A percentile compares a stretch with the other conserved stretches of the same genome.
These are phyloP conservation scores for Valencia hispanica DNA, from an alignment of 2,797 vertebrate species.

Conservation along the genomic window DNA sequence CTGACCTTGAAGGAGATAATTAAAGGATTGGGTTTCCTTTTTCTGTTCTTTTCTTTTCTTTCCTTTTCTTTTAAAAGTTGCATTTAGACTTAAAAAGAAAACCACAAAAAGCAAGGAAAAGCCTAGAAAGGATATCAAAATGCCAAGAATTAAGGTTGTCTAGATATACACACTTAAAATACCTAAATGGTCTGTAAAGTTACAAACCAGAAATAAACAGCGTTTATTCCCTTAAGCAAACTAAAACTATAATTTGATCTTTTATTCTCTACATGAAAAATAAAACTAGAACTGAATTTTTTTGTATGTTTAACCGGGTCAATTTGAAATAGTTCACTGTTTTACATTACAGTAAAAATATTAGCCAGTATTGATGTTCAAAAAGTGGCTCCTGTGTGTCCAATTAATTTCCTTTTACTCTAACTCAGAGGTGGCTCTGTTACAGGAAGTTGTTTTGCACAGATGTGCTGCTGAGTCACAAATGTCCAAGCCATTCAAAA, in stretches of 20 bases:
- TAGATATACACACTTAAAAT: neutral
- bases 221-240: no score
- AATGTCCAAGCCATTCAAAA: conserved; percentile 5
- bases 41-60: neutral
- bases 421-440: neutral
- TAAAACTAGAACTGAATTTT: neutral
- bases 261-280: neutral
- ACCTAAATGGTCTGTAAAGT: neutral
- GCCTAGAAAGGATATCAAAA: no score
- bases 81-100: neutral
- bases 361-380: no score
- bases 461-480: neutral
- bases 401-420: neutral
- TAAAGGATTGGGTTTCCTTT: no score
- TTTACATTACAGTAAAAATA: neutral
- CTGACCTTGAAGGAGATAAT: neutral
- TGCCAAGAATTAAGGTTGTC: no score
- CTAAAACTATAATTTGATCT: neutral
- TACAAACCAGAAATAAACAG: neutral
- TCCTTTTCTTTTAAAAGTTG: neutral
- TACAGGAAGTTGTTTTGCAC: neutral
- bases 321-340: neutral
- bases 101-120: no score
- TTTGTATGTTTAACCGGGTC: neutral
- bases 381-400: neutral